Base-by-base conservation (phyloP, 2,797 vertebrate species). In the Amphiprion clarkii region DNA sequence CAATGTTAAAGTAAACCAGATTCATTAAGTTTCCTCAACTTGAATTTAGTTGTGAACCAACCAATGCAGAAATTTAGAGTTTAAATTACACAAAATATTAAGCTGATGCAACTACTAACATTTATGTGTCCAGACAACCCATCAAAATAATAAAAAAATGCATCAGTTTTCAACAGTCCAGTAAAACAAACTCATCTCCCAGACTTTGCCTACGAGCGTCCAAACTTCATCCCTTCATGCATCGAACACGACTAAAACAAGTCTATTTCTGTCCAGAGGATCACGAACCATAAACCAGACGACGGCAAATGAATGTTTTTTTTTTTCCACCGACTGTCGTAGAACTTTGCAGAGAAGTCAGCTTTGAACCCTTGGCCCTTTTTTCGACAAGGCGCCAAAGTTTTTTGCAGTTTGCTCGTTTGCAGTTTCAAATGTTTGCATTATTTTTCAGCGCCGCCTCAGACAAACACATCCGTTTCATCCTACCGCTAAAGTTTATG, bases 301-400 rank as follows among this genome's bases (percentile, higher is more conserved):
- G 16, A 76, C 62, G 75, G 91, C 63, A 88, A 60, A 78, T 57
- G 21, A 5, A 62, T 53, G 21, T 29, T 27, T 60, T 23, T 76
- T 23, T 76, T 48, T 67, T 66, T 44, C 42, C 68, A 76, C 53
- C 72, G 67, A 33, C 69, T 68, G 74, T 33, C 10, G 77, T 49
- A 71, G 65, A 87, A 89, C 79, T 85, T 72, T 79, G 23, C 23
- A 70, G 56, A 55, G 61, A 62, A 77, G 79, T 83, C 68, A 9
- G 73, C 83, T 89, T 83, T 89, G 77, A 88, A 88, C 81, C 77
- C 51, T 7, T 40, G 69, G 73, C 84, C 80, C 86, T 44, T 19
- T 9, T 74, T 60, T 55, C 51, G 60, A 83, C 81, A 82, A 80
- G 54, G 54, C 51, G 70, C 42, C 25, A 4, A 40, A 44, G 3